Evolutionary conservation across 2,797 vertebrate species (phyloP).

Genomic region (Schizothorax lantsangensis): DNA sequence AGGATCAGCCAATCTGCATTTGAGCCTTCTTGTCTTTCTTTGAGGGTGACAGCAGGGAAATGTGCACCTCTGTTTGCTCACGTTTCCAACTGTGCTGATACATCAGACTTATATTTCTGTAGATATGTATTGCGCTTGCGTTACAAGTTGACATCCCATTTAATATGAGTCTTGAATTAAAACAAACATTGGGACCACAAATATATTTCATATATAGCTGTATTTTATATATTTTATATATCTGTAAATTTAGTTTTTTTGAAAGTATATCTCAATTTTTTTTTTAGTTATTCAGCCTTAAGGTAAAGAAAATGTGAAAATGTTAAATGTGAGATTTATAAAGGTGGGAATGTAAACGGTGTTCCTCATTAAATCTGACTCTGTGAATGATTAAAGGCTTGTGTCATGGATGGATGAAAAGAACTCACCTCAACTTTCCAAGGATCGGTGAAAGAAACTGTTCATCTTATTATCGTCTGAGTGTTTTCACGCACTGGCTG

Average conservation of each 20-base stretch:
- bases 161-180: neutral
- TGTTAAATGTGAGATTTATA: neutral
- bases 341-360: neutral
- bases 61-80: conserved; percentile 47
- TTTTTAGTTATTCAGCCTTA: neutral
- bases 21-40: conserved; percentile 59
- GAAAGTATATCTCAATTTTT: neutral
- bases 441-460: conserved; percentile 36
- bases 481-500: conserved; percentile 60
- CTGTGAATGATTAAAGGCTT: conserved; percentile 59
- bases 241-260: neutral
- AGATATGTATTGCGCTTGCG: neutral
- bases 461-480: conserved; percentile 12
- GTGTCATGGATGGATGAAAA: conserved; percentile 55
- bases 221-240: too few relatives aligned
- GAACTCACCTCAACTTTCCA: conserved; percentile 9
- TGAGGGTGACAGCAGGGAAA: conserved; percentile 50
- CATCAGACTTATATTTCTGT: conserved; percentile 25
- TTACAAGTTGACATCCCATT: neutral
- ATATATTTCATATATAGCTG: neutral
- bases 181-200: too few relatives aligned
- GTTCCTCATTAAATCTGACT: conserved; percentile 41
- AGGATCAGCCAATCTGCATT: conserved; percentile 64
- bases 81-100: conserved; percentile 35
- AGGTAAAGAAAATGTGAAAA: neutral